Conservation (phyloP, 2,113 vertebrate genomes). For the Halcyon malimbica region DNA sequence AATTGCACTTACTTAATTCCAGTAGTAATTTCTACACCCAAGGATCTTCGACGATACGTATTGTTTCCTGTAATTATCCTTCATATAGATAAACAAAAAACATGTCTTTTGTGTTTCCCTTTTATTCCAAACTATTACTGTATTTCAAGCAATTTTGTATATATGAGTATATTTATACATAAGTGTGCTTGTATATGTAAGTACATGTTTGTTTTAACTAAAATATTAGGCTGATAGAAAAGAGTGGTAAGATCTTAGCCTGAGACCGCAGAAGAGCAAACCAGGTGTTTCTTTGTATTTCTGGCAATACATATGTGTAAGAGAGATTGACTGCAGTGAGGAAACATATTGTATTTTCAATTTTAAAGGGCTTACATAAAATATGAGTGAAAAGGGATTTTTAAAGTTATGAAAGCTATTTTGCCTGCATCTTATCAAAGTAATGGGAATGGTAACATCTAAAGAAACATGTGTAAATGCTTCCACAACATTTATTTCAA, state of each 20-base stretch:
- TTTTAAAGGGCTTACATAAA: constrained; percentile 34
- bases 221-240: not conserved
- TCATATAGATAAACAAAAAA: not conserved
- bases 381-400: not conserved
- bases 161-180: not conserved
- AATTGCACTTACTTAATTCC: not conserved
- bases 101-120: not conserved
- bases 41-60: not conserved
- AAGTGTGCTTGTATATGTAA: accelerated
- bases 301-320: not conserved
- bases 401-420: constrained; percentile 37
- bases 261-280: not conserved
- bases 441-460: not conserved
- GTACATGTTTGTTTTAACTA: not conserved
- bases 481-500: constrained; percentile 57
- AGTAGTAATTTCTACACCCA: not conserved
- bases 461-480: constrained; percentile 53
- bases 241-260: not conserved
- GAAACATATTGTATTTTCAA: not conserved
- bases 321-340: not conserved
- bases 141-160: not conserved
- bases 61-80: not conserved
- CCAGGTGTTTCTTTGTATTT: constrained; percentile 3
- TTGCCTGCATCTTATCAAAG: constrained; percentile 60
- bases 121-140: not conserved